Evolutionary conservation across 2,113 vertebrate genomes (phyloP), one percentile per base, ranked within the genome.

Genomic region (Plestiodon gilberti): DNA sequence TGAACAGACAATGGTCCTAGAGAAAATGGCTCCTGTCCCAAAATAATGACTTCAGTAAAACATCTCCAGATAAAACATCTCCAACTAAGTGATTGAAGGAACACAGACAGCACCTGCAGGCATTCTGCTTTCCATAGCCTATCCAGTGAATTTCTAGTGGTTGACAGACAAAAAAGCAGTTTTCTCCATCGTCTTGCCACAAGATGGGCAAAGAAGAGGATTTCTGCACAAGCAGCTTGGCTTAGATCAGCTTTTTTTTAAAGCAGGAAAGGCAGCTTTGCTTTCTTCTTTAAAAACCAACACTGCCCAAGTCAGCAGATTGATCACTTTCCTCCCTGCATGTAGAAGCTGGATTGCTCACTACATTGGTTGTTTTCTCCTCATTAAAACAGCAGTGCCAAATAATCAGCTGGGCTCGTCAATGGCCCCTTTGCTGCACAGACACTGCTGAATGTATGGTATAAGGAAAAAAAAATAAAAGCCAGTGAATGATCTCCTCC

Each of bases 321-420:
- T 80, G 87, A 90, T 79, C 82, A 82, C 80, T 90, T 90, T 85
- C 52, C 85, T 88, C 87, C 69, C 87, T 81, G 78, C 35, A 57
- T 86, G 84, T 89, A 86, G 91, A 87, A 88, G 57, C 87, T 73
- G 40, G 25, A 17, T 52, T 80, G 83, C 82, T 92, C 84, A 15
- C 83, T 62, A 86, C 52, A 71, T 0, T 0, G 25, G 25, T 69
- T 85, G 85, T 89, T 92, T 89, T 80, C 90, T 65, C 73, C 87
- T 89, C 91, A 93, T 94, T 94, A 94, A 94, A 81, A 83, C 1
- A 91, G 79, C 18, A 67, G 87, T 86, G 82, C 75, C 81, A 89
- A 90, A 79, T 83, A 91, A 93, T 94, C 88, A 89, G 85, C 30
- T 84, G 88, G 61, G 92, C 33, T 83, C 93, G 92, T 92, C 83